Evolutionary conservation across 2,888 invertebrate species (phyloP), one percentile per base, ranked within the genome.

Genomic region (Melitaea athalia): DNA sequence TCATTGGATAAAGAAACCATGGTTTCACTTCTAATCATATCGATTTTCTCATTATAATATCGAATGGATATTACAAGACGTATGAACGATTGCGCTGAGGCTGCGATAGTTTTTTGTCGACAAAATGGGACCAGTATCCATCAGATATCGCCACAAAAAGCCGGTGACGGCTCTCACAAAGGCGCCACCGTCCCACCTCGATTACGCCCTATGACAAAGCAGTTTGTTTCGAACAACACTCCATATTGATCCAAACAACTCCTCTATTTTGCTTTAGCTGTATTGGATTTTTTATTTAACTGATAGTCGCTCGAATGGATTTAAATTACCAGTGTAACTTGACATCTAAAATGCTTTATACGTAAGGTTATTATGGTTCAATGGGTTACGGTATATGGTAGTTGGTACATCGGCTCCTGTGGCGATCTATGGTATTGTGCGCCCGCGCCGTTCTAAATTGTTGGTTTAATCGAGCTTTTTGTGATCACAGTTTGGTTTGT

Each of bases 201-300:
- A 92, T 92, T 92, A 92, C 89, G 85, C 86, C 85, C 88, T 92
- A 92, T 92, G 92, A 92, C 92, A 89, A 88, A 86, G 92, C 92
- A 88, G 83, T 91, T 91, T 90, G 84, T 79, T 81, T 78, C 76
- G 85, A 86, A 88, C 88, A 88, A 89, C 91, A 86, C 89, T 83
- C 91, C 92, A 92, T 92, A 92, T 92, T 91, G 92, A 92, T 92
- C 92, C 92, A 88, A 89, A 88, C 87, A 85, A 86, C 85, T 89
- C 82, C 69, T 89, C 84, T 88, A 89, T 90, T 91, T 91, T 86
- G 85, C 84, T 85, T 82, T 81, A 77, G 84, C 88, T 86, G 87
- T 89, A 91, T 91, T 91, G 85, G 81, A 87, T 91, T 91, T 91
- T 90, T 90, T 90, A 74, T 72, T 68, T 63, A 61, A 59, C 67